phyloP scores from a whole-genome alignment of 2,797 vertebrate genomes.

The Falco peregrinus region DNA sequence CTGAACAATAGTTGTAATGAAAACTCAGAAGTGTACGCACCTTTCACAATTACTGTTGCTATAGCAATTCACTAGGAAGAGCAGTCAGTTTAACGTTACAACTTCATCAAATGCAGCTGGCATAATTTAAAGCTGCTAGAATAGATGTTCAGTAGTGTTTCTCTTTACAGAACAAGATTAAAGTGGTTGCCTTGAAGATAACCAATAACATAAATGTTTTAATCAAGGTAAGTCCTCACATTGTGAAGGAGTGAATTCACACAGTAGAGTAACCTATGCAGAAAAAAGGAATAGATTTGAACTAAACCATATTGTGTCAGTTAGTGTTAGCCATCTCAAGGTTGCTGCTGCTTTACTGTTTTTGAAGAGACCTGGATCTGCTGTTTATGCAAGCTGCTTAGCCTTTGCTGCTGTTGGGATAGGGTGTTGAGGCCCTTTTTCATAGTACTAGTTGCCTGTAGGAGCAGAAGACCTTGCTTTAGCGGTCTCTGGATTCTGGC shows the following conservation, averaged over 20 bases:
- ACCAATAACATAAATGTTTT: slow-evolving; percentile 99
- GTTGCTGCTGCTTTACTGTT: background rate
- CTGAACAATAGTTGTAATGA: background rate
- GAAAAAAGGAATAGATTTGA: background rate
- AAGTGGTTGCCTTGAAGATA: slow-evolving; percentile 99
- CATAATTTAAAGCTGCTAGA: background rate
- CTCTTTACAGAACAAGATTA: slow-evolving; percentile 94
- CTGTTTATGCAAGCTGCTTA: background rate
- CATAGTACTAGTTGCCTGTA: background rate
- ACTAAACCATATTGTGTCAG: background rate
- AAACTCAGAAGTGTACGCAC: background rate
- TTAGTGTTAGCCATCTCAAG: background rate
- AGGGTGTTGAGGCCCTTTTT: background rate
- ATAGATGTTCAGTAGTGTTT: background rate
- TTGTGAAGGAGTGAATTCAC: background rate
- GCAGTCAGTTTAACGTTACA: background rate
- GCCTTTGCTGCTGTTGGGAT: background rate
- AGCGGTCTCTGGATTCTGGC: background rate
- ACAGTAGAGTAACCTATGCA: background rate
- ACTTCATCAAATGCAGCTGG: background rate
- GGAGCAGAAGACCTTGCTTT: background rate
- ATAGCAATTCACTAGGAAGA: background rate
- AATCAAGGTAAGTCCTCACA: slow-evolving; percentile 87
- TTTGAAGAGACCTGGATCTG: background rate
- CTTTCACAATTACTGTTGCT: background rate